phyloP scores from a whole-genome alignment of 2,797 vertebrate species.

The Clarias fuscus region DNA sequence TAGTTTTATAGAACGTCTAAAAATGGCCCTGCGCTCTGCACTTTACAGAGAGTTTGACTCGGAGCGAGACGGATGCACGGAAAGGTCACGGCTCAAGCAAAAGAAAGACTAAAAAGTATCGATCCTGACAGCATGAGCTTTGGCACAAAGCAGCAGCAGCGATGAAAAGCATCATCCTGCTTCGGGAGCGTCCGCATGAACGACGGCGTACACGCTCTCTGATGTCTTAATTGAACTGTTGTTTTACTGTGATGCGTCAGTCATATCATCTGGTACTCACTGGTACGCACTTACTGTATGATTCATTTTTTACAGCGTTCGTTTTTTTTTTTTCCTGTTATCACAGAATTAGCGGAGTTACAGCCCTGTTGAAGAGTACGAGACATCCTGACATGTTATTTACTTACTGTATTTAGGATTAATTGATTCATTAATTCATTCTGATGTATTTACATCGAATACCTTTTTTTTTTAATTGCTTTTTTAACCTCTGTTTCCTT shows the following conservation, averaged over 20 bases:
- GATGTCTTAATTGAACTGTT: constrained; percentile 13
- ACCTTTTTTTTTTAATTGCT: neutral
- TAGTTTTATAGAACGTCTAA: constrained; percentile 47
- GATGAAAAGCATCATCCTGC: neutral
- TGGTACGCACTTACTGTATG: constrained; percentile 13
- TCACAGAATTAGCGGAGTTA: constrained; percentile 43
- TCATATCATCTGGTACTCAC: constrained; percentile 26
- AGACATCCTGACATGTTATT: neutral
- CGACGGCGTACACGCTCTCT: neutral
- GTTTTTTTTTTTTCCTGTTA: constrained; percentile 26
- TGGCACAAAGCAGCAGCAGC: constrained; percentile 69
- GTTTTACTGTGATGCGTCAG: constrained; percentile 30
- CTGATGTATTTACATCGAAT: neutral
- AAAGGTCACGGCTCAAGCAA: constrained; percentile 76
- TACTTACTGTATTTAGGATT: neutral
- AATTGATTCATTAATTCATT: constrained; percentile 10
- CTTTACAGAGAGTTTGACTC: constrained; percentile 72
- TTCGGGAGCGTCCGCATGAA: neutral
- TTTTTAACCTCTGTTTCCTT: constrained; percentile 3
- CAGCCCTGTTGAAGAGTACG: neutral
- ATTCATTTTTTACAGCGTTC: constrained; percentile 20
- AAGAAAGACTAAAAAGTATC: constrained; percentile 73
- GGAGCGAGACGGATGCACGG: constrained; percentile 68
- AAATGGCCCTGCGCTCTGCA: constrained; percentile 66
- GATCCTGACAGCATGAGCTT: constrained; percentile 73